A percentile compares a stretch with the other conserved stretches of the same genome.
phyloP scores from a whole-genome alignment of 64 coral and sea anemone species.

The Orbicella faveolata region DNA sequence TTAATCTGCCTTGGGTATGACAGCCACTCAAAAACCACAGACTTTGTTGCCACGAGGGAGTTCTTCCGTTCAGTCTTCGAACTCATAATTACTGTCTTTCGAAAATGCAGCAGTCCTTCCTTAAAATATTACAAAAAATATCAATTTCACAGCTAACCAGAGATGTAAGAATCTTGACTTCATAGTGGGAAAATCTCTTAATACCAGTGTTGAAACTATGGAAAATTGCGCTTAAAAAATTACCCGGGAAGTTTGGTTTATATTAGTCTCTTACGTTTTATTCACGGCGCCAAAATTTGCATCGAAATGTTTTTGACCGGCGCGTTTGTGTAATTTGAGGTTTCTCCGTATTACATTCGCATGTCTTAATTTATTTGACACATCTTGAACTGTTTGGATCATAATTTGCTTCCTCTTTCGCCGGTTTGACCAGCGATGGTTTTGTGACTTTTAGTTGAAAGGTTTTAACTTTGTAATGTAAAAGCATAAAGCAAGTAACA shows the following conservation, averaged over 20 bases:
- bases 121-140: neutral
- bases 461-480: neutral
- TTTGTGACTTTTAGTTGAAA: neutral
- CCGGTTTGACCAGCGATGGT: neutral
- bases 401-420: neutral
- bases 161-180: neutral
- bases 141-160: neutral
- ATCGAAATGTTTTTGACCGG: neutral
- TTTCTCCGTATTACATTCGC: neutral
- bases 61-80: too few species aligned
- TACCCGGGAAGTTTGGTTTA: neutral
- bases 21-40: too few species aligned
- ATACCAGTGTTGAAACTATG: neutral
- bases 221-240: neutral
- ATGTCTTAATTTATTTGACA: neutral
- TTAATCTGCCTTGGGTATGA: too few species aligned
- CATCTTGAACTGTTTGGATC: neutral
- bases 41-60: too few species aligned
- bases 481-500: constrained; percentile 9
- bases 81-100: too few species aligned
- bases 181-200: neutral
- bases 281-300: neutral
- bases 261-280: neutral
- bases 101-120: neutral
- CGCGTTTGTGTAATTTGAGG: neutral